Conservation (phyloP, 2,797 vertebrate species). For the Neomorphus geoffroyi region DNA sequence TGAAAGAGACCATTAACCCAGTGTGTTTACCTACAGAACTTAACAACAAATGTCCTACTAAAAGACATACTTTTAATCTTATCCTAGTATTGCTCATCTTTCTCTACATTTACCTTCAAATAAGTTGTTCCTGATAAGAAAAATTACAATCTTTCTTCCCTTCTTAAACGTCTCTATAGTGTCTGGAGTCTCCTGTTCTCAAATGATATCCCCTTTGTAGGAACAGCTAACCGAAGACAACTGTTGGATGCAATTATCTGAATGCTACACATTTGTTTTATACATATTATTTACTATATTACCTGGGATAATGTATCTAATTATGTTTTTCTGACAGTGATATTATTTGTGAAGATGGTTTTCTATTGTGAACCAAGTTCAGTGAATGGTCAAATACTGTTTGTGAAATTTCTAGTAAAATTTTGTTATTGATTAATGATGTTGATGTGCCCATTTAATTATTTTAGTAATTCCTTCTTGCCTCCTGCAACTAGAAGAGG, state of each 20-base stretch:
- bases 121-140: neutral
- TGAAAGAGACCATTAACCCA: slow-evolving; percentile 30
- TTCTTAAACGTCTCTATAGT: neutral
- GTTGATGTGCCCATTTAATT: neutral
- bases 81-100: neutral
- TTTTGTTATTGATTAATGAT: neutral
- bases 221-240: slow-evolving; percentile 28
- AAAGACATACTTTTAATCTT: neutral
- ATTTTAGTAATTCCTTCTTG: neutral
- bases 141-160: neutral
- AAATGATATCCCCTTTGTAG: neutral
- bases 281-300: neutral
- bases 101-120: neutral
- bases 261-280: neutral
- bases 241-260: slow-evolving; percentile 7
- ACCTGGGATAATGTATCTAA: neutral
- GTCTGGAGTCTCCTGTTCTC: neutral
- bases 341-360: neutral
- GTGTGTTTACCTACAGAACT: neutral
- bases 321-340: neutral
- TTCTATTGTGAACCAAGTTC: neutral
- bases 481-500: neutral
- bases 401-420: neutral
- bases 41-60: neutral
- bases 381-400: neutral